A percentile compares a stretch with the other conserved stretches of the same genome.
phyloP scores from a whole-genome alignment of 1,140 invertebrate species.

The Drosophila miranda region DNA sequence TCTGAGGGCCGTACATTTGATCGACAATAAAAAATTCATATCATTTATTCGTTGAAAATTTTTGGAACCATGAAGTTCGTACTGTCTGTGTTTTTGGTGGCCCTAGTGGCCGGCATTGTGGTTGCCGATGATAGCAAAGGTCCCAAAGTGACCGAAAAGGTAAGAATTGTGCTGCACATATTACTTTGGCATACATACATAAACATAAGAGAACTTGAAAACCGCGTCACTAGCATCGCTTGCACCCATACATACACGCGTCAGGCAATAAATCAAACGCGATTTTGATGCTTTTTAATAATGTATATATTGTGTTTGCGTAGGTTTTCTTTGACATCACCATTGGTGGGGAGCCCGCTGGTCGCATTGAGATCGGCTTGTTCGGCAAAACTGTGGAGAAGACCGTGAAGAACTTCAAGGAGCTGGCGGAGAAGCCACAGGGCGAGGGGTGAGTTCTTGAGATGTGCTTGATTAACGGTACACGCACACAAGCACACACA shows the following conservation, averaged over 20 bases:
- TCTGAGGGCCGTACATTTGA: no score
- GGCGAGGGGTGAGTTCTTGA: constrained; percentile 87
- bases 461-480: constrained; percentile 30
- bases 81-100: constrained; percentile 65
- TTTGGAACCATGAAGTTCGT: constrained; percentile 65
- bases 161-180: constrained; percentile 69
- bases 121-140: constrained; percentile 83
- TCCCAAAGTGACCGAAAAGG: constrained; percentile 90
- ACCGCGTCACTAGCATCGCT: constrained; percentile 29
- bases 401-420: constrained; percentile 95
- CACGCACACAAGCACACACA: constrained; percentile 10
- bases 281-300: constrained; percentile 31
- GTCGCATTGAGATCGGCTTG: constrained; percentile 95
- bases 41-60: constrained; percentile 15
- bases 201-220: constrained; percentile 13
- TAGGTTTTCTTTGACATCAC: constrained; percentile 97
- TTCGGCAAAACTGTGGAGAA: constrained; percentile 98
- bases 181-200: constrained; percentile 1
- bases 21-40: no score
- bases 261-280: constrained; percentile 51
- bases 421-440: constrained; percentile 89
- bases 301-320: constrained; percentile 37
- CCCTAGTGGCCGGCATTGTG: constrained; percentile 67
- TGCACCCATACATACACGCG: constrained; percentile 28
- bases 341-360: constrained; percentile 90